Evolutionary conservation across 2,888 invertebrate species (phyloP).

Genomic region (Desoria tigrina): DNA sequence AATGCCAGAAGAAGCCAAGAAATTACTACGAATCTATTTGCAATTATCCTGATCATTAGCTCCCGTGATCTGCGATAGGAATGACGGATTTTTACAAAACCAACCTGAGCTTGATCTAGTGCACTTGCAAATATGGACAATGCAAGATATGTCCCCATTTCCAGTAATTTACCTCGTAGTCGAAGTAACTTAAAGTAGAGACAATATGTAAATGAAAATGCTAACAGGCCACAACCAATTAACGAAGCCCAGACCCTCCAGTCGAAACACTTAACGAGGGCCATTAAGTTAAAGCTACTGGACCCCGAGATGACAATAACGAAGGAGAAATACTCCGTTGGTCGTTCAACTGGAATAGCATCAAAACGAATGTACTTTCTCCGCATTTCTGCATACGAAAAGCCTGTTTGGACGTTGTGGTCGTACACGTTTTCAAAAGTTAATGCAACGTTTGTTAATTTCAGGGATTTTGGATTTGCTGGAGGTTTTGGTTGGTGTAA

Average conservation of each 20-base stretch:
- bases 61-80: not conserved
- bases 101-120: not conserved
- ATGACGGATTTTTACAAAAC: not conserved
- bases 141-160: not conserved
- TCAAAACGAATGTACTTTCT: not conserved
- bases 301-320: not conserved
- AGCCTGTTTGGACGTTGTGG: not conserved
- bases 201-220: not conserved
- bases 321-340: not conserved
- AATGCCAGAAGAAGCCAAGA: not conserved
- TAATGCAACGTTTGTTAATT: not conserved
- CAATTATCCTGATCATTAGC: not conserved
- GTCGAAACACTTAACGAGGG: not conserved
- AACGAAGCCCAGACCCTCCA: not conserved
- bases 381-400: not conserved
- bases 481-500: not conserved
- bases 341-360: not conserved
- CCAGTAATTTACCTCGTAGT: not conserved
- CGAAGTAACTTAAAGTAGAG: not conserved
- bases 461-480: too few relatives aligned
- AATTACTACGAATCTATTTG: not conserved
- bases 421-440: not conserved
- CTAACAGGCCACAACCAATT: not conserved
- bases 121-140: not conserved
- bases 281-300: not conserved